Conservation (phyloP, 2,113 vertebrate species). For the Oryzias curvinotus region DNA sequence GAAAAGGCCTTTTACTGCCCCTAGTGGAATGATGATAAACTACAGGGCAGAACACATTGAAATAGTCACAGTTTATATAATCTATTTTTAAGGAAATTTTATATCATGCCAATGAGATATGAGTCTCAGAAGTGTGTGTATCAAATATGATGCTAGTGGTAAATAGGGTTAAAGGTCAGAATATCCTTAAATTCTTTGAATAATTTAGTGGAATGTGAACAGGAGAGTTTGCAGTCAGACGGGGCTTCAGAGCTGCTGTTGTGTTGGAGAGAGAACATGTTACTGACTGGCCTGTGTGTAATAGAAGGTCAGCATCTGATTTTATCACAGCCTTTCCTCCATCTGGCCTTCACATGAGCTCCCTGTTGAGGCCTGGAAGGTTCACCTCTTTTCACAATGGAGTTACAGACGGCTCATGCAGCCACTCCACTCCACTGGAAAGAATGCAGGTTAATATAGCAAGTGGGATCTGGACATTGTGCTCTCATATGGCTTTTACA, state of each 20-base stretch:
- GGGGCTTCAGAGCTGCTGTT: constrained; percentile 17
- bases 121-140: no score
- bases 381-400: constrained; percentile 56
- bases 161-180: no score
- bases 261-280: constrained; percentile 37
- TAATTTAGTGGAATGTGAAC: no score
- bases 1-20: no score
- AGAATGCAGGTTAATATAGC: constrained; percentile 74
- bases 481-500: constrained; percentile 66
- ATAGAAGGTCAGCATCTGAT: constrained; percentile 54
- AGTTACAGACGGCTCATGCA: constrained; percentile 59
- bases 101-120: no score
- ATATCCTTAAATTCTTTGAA: no score
- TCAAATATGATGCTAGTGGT: no score
- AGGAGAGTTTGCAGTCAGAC: constrained; percentile 21
- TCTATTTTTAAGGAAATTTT: no score
- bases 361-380: constrained; percentile 42
- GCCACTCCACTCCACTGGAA: constrained; percentile 58
- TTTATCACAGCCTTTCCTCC: constrained; percentile 42
- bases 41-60: no score
- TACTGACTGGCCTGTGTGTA: constrained; percentile 34
- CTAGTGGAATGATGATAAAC: no score
- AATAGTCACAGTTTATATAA: no score
- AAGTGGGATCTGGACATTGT: constrained; percentile 64
- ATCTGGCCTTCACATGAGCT: constrained; percentile 62